Percentiles rank a stretch among this genome's conserved stretches.
Evolutionary conservation across 35 echinoderm and acorn worm genomes (phyloP).

Genomic region (Patiria miniata): DNA sequence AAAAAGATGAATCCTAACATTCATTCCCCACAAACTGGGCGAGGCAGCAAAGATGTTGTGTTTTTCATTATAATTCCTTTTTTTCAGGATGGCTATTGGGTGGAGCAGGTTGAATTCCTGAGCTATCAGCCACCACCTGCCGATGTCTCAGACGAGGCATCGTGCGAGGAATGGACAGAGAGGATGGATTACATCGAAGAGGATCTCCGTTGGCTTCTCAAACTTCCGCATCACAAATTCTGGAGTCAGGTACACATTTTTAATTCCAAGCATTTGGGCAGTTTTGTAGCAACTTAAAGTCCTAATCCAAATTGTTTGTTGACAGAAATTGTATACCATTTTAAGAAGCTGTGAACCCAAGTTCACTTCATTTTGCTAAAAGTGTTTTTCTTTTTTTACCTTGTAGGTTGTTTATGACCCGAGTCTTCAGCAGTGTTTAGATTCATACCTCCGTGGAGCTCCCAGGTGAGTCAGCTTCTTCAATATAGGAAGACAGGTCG

Average conservation of each 20-base stretch:
- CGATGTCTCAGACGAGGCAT: constrained; percentile 50
- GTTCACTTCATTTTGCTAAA: too few species aligned
- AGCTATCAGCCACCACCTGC: constrained; percentile 54
- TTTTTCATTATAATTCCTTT: background rate
- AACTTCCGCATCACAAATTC: constrained; percentile 92
- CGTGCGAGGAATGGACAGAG: constrained; percentile 83
- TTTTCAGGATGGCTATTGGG: constrained; percentile 69
- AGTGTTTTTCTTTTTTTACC: background rate
- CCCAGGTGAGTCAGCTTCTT: constrained; percentile 54
- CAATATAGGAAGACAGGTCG: too few species aligned
- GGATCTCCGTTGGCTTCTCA: constrained; percentile 92
- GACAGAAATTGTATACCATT: too few species aligned
- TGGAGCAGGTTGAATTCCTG: constrained; percentile 84
- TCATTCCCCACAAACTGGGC: too few species aligned
- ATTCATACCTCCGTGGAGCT: constrained; percentile 86
- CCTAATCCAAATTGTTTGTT: too few species aligned
- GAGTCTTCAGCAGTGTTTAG: constrained; percentile 73
- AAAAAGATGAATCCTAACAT: too few species aligned
- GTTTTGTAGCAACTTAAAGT: too few species aligned
- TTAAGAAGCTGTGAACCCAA: too few species aligned
- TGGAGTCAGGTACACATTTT: constrained; percentile 95
- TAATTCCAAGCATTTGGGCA: too few species aligned
- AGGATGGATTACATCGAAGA: constrained; percentile 74
- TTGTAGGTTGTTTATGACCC: constrained; percentile 78
- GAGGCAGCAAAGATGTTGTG: too few species aligned